A percentile compares a stretch with the other conserved stretches of the same genome.
Evolutionary conservation across 1,140 invertebrate genomes (phyloP).

Genomic region (Drosophila ficusphila): DNA sequence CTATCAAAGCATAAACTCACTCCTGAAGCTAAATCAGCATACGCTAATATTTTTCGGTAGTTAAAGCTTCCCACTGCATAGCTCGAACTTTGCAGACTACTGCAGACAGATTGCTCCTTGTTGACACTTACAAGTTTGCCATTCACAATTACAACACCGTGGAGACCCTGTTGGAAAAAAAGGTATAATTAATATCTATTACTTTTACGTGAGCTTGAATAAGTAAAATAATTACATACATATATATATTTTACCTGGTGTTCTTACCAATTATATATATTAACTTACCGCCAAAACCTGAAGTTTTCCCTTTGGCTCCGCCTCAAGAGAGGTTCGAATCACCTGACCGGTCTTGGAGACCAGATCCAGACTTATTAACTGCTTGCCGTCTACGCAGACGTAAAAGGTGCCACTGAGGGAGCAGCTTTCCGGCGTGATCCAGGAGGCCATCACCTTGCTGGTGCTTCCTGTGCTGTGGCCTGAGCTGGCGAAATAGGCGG

Average conservation of each 20-base stretch:
- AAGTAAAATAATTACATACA: background rate
- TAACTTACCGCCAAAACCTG: constrained; percentile 44
- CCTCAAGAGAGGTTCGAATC: constrained; percentile 45
- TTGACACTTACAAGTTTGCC: constrained; percentile 64
- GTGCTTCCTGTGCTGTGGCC: constrained; percentile 87
- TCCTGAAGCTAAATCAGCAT: constrained; percentile 52
- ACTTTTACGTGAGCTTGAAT: too few species aligned
- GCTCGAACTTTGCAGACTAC: constrained; percentile 42
- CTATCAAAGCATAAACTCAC: constrained; percentile 27
- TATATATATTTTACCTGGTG: background rate
- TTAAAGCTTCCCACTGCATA: constrained; percentile 68
- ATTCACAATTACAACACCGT: constrained; percentile 63
- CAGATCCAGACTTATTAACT: constrained; percentile 85
- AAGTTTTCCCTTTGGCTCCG: constrained; percentile 34
- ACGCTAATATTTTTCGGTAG: constrained; percentile 60
- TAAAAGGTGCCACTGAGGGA: constrained; percentile 87
- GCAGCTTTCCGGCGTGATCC: constrained; percentile 88
- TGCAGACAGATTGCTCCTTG: constrained; percentile 61
- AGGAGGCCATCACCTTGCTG: constrained; percentile 87
- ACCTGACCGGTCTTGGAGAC: constrained; percentile 72
- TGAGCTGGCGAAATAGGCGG: constrained; percentile 87
- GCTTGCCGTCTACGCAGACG: constrained; percentile 85
- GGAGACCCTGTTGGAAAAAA: constrained; percentile 56
- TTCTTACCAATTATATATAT: background rate
- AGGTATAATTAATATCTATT: too few species aligned